phyloP scores from a whole-genome alignment of 2,113 vertebrate species.

The Chionomys nivalis region DNA sequence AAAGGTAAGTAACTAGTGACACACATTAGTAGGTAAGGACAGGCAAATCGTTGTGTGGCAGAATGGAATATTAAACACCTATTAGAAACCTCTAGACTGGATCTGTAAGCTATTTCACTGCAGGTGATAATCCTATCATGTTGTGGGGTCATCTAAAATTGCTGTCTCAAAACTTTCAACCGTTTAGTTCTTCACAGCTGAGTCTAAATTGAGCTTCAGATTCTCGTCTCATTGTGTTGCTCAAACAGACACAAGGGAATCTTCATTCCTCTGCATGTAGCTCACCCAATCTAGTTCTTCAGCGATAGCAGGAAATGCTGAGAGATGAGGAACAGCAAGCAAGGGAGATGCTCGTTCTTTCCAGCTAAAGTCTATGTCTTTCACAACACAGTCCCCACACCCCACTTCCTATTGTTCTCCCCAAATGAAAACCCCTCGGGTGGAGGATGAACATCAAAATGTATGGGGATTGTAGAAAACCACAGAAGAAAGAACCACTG shows the following conservation, averaged over 20 bases:
- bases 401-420: background rate
- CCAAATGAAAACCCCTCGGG: slow-evolving; percentile 15
- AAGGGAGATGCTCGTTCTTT: background rate
- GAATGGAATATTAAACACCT: slow-evolving; percentile 50
- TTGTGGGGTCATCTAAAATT: slow-evolving; percentile 63
- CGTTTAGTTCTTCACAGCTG: slow-evolving; percentile 62
- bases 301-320: background rate
- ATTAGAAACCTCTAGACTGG: slow-evolving; percentile 21
- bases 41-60: slow-evolving; percentile 23
- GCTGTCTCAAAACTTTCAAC: slow-evolving; percentile 40
- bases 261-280: slow-evolving; percentile 36
- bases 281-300: background rate
- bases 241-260: slow-evolving; percentile 54
- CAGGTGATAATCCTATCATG: background rate
- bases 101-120: slow-evolving; percentile 59
- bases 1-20: slow-evolving; percentile 9
- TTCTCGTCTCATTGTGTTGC: slow-evolving; percentile 51
- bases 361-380: background rate
- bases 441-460: background rate
- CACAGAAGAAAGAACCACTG: background rate
- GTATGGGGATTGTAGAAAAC: background rate
- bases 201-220: slow-evolving; percentile 60
- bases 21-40: background rate
- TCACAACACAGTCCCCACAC: background rate
- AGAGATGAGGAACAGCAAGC: background rate